A percentile compares a stretch with the other conserved stretches of the same genome.
Conservation (phyloP, 2,888 invertebrate genomes). For the Scaptomyza caliginosa region DNA sequence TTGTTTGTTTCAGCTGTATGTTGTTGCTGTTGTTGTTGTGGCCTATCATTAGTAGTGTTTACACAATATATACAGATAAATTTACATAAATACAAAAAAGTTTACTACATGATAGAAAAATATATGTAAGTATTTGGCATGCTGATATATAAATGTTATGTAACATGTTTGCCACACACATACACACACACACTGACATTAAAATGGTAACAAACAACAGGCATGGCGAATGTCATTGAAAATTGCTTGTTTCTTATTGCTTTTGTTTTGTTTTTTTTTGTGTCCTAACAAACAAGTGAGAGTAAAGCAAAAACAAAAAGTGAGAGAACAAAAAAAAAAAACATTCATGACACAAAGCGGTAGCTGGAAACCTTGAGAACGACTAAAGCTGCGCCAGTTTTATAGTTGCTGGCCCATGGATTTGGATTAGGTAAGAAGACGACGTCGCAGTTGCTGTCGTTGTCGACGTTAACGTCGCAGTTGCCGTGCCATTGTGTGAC, state of each 20-base stretch:
- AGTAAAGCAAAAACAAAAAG: slow-evolving; percentile 12
- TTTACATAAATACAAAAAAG: slow-evolving; percentile 29
- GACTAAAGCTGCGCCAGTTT: slow-evolving; percentile 44
- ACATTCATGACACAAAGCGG: slow-evolving; percentile 33
- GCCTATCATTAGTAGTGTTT: slow-evolving; percentile 65
- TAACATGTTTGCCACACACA: slow-evolving; percentile 39
- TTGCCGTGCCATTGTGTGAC: slow-evolving; percentile 45
- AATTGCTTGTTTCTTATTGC: slow-evolving; percentile 38
- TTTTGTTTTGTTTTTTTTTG: too few species aligned
- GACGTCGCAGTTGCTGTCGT: neutral
- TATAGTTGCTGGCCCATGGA: slow-evolving; percentile 33
- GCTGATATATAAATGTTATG: slow-evolving; percentile 51
- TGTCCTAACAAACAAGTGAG: slow-evolving; percentile 15
- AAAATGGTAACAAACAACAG: slow-evolving; percentile 24
- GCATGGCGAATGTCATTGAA: slow-evolving; percentile 53
- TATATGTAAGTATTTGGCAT: slow-evolving; percentile 35
- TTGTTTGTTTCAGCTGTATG: slow-evolving; percentile 44
- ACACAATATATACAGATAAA: slow-evolving; percentile 47
- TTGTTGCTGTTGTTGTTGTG: slow-evolving; percentile 50
- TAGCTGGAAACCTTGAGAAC: slow-evolving; percentile 57
- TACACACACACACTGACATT: slow-evolving; percentile 14
- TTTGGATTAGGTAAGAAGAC: slow-evolving; percentile 62
- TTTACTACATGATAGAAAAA: slow-evolving; percentile 8
- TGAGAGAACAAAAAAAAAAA: slow-evolving; percentile 15
- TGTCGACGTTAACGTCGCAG: slow-evolving; percentile 2